These are phyloP conservation scores for Sphenodon punctatus DNA, from an alignment of 2,797 vertebrate species.

Conservation along the genomic window DNA sequence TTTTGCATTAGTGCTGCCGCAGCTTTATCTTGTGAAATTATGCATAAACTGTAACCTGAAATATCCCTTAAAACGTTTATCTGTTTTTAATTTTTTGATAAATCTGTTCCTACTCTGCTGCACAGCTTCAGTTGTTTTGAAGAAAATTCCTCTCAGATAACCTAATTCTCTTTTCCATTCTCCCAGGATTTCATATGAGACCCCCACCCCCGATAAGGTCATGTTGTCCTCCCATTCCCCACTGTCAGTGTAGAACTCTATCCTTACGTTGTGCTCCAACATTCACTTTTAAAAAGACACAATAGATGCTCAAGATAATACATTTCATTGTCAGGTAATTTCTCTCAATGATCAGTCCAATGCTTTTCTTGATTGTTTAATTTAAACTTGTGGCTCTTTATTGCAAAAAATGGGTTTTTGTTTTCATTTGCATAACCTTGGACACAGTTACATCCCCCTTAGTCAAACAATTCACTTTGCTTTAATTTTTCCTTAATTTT, in stretches of 20 bases:
- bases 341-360: too few relatives aligned
- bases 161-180: too few relatives aligned
- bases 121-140: background rate
- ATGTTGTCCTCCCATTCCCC: background rate
- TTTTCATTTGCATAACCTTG: background rate
- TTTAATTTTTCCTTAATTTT: too few relatives aligned
- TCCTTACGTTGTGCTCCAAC: background rate
- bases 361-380: background rate
- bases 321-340: background rate
- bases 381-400: background rate
- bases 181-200: too few relatives aligned
- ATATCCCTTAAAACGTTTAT: too few relatives aligned
- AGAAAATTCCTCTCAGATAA: background rate
- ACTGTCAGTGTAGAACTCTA: background rate
- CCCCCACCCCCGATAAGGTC: background rate
- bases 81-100: too few relatives aligned
- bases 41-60: rapidly evolving
- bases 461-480: background rate
- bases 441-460: background rate
- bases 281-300: too few relatives aligned
- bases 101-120: background rate
- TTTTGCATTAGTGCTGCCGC: background rate
- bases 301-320: rapidly evolving
- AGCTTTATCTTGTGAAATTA: background rate
- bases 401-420: background rate